These are phyloP conservation scores for Arnoldichthys spilopterus DNA, from an alignment of 2,797 vertebrate species.

Conservation along the genomic window DNA sequence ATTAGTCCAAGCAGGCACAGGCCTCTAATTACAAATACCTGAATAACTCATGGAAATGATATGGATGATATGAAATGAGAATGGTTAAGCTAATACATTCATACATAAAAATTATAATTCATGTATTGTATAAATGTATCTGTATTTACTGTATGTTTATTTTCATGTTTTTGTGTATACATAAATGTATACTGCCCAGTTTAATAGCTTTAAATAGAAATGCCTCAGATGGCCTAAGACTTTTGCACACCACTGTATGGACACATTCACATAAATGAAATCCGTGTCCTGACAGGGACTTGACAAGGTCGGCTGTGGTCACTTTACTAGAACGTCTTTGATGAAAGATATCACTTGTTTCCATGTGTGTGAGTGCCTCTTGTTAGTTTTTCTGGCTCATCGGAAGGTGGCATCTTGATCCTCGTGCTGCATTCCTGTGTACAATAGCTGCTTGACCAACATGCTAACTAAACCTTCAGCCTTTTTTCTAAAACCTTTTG, in stretches of 20 bases:
- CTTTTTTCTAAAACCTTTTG: slow-evolving; percentile 20
- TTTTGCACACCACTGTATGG: not conserved
- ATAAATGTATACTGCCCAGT: not conserved
- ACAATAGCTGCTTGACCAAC: slow-evolving; percentile 13
- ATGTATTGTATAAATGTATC: no score
- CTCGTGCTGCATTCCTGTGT: slow-evolving; percentile 20
- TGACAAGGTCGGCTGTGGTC: slow-evolving; percentile 51
- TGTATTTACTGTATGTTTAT: no score
- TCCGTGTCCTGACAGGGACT: slow-evolving; percentile 5
- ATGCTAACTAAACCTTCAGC: slow-evolving; percentile 16
- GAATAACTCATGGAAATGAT: no score
- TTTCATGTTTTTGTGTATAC: no score
- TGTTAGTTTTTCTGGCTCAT: slow-evolving; percentile 29
- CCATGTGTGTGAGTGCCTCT: slow-evolving; percentile 21
- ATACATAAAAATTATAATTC: no score
- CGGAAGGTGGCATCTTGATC: not conserved
- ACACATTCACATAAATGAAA: slow-evolving; percentile 15
- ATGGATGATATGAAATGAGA: no score
- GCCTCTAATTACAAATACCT: no score
- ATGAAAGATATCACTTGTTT: not conserved
- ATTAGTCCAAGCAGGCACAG: no score
- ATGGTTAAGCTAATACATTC: no score
- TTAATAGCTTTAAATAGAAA: not conserved
- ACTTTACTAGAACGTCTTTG: not conserved
- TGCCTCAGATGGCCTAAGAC: no score